A percentile compares a stretch with the other conserved stretches of the same genome.
Evolutionary conservation across 1,140 invertebrate genomes (phyloP).

Genomic region (Pseudomyrmex pallidus): DNA sequence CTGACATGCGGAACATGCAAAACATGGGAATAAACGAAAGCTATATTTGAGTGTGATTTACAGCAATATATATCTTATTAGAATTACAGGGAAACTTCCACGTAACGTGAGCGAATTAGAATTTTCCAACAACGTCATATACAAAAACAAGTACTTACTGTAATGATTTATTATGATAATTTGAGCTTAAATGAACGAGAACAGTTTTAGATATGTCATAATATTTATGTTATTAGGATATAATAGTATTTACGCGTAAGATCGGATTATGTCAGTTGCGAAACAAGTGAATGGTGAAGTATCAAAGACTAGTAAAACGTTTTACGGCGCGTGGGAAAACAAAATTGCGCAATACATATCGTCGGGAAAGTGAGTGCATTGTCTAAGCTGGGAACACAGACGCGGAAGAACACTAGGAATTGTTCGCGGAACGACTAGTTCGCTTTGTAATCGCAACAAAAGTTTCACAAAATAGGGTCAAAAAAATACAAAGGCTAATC

Average conservation of each 20-base stretch:
- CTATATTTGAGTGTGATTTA: not conserved
- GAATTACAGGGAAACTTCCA: not conserved
- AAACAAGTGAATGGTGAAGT: constrained; percentile 3
- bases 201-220: no score
- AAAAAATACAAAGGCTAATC: constrained; percentile 14
- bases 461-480: constrained; percentile 29
- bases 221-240: constrained; percentile 5
- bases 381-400: constrained; percentile 34
- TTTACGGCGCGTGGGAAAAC: constrained; percentile 58
- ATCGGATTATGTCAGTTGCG: constrained; percentile 22
- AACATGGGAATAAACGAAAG: not conserved
- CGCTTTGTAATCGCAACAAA: constrained; percentile 16
- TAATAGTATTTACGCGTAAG: constrained; percentile 16
- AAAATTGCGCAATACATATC: constrained; percentile 57
- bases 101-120: constrained; percentile 11
- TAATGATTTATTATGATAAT: not conserved
- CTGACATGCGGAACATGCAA: not conserved
- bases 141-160: not conserved
- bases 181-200: no score
- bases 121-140: no score
- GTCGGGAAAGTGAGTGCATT: constrained; percentile 52
- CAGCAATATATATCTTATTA: not conserved
- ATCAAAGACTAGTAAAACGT: constrained; percentile 53
- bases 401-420: constrained; percentile 29
- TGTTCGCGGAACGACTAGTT: constrained; percentile 31